These are phyloP conservation scores for Trissoscelio sp. DNA, from an alignment of 2,888 invertebrate species.

Conservation along the genomic window DNA sequence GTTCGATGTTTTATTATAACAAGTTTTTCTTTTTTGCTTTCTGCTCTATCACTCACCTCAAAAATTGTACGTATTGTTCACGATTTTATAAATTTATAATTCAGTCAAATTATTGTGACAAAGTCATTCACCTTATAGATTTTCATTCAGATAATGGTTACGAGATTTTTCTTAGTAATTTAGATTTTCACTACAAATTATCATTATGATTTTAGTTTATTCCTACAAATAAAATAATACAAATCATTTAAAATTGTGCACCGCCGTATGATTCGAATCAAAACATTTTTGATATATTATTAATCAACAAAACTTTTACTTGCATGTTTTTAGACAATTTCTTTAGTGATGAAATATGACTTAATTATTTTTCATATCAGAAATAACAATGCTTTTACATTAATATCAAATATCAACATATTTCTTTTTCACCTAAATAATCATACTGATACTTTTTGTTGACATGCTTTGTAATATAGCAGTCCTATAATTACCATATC, in stretches of 20 bases:
- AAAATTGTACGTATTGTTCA: constrained; percentile 68
- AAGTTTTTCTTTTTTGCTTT: constrained; percentile 68
- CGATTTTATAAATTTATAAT: constrained; percentile 54
- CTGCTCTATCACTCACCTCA: constrained; percentile 67
- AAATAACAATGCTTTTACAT: constrained; percentile 1
- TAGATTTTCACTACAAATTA: constrained; percentile 8
- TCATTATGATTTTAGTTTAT: constrained; percentile 5
- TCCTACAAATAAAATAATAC: background rate
- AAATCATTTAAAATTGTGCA: background rate
- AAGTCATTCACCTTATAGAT: constrained; percentile 49
- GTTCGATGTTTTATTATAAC: constrained; percentile 56
- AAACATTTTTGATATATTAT: background rate
- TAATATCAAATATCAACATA: constrained; percentile 2
- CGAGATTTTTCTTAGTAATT: constrained; percentile 5
- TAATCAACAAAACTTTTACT: background rate
- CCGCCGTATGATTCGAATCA: background rate
- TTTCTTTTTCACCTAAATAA: constrained; percentile 13
- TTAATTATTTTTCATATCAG: constrained; percentile 5
- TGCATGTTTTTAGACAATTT: constrained; percentile 11
- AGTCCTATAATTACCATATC: constrained; percentile 46
- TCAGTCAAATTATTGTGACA: constrained; percentile 34
- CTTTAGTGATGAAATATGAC: background rate
- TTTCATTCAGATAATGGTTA: constrained; percentile 18
- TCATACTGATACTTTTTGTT: constrained; percentile 19
- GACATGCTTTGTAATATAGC: constrained; percentile 55